A percentile compares a stretch with the other conserved stretches of the same genome.
These are phyloP conservation scores for Synanthedon tipuliformis DNA, from an alignment of 2,888 invertebrate genomes.

Conservation along the genomic window DNA sequence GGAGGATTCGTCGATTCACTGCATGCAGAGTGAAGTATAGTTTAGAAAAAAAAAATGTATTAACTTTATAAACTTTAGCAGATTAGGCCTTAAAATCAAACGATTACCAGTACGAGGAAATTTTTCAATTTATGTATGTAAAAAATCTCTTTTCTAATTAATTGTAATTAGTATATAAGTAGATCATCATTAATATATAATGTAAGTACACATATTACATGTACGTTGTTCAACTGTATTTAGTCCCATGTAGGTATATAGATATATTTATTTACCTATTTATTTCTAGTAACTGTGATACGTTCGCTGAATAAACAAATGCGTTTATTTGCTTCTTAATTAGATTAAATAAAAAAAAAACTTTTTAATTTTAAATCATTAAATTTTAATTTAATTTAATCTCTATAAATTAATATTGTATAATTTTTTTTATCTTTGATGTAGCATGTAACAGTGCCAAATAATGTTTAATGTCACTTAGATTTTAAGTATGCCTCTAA, in stretches of 20 bases:
- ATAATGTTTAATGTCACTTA: background rate
- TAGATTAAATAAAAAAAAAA: background rate
- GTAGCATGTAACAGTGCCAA: background rate
- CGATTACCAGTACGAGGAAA: no score
- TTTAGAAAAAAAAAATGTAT: background rate
- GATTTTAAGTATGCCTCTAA: no score
- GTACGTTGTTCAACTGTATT: no score
- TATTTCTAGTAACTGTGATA: conserved; percentile 57
- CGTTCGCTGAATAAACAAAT: conserved; percentile 15
- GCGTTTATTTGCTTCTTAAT: background rate
- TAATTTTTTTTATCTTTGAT: background rate
- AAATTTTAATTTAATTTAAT: background rate
- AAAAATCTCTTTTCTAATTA: no score
- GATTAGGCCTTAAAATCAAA: background rate
- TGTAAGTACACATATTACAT: no score
- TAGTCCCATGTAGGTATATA: conserved; percentile 36
- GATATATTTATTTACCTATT: conserved; percentile 48
- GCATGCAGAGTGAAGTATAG: conserved; percentile 84
- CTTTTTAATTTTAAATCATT: background rate
- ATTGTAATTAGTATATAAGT: no score
- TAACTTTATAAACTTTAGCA: background rate
- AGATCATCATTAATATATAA: no score
- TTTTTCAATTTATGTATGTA: no score
- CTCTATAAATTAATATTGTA: background rate
- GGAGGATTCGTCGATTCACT: conserved; percentile 87